Evolutionary conservation across 2,888 invertebrate species (phyloP).

Genomic region (Punctoribates punctum): DNA sequence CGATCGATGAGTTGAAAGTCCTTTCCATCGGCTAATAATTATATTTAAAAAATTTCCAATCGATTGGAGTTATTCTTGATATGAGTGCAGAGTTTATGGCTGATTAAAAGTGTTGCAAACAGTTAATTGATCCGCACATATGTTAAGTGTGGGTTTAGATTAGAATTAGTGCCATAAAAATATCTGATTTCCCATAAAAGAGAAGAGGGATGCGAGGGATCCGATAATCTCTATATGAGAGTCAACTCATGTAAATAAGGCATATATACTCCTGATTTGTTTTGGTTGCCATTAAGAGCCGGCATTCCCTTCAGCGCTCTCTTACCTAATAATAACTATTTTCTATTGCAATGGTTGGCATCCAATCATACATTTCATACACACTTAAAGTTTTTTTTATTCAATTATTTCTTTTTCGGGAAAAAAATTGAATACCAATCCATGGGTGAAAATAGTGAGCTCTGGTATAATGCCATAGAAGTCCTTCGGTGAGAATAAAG

Average conservation of each 20-base stretch:
- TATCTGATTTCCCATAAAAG: slow-evolving; percentile 28
- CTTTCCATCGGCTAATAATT: background rate
- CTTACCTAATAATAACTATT: background rate
- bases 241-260: slow-evolving; percentile 18
- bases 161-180: slow-evolving; percentile 22
- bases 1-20: background rate
- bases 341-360: background rate
- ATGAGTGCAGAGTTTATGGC: background rate
- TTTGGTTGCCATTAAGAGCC: slow-evolving; percentile 5
- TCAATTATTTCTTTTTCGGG: background rate
- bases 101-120: slow-evolving; percentile 2
- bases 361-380: too few species aligned
- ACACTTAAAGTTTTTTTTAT: too few species aligned
- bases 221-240: background rate
- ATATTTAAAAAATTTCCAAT: too few species aligned
- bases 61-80: too few species aligned
- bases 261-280: slow-evolving; percentile 4
- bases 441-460: too few species aligned
- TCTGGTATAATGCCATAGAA: too few species aligned
- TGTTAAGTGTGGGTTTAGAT: background rate
- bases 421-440: too few species aligned
- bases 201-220: background rate
- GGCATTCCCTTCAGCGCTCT: background rate
- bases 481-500: too few species aligned
- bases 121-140: slow-evolving; percentile 6